phyloP scores from a whole-genome alignment of 2,888 invertebrate genomes.

The Tachina fera region DNA sequence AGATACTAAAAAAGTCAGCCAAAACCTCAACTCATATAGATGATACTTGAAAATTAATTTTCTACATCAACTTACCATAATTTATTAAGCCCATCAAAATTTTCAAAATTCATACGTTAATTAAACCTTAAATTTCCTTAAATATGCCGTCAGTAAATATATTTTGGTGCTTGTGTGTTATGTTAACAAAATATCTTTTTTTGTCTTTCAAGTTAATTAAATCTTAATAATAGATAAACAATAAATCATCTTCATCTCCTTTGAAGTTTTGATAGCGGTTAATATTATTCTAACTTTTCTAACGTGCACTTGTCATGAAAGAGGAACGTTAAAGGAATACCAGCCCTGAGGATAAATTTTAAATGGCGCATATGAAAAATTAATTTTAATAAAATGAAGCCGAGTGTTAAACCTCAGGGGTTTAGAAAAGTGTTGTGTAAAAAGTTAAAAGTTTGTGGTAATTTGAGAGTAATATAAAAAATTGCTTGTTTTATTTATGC shows the following conservation, averaged over 20 bases:
- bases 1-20: no score
- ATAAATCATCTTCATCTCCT: background rate
- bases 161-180: no score
- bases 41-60: no score
- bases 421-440: slow-evolving; percentile 31
- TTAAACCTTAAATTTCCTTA: no score
- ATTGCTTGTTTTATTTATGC: background rate
- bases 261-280: background rate
- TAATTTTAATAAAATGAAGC: slow-evolving; percentile 41
- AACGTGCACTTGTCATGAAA: background rate
- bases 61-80: no score
- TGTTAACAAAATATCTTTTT: no score
- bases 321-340: slow-evolving; percentile 2
- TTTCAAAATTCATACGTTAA: no score
- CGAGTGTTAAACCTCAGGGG: slow-evolving; percentile 59
- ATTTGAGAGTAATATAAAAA: slow-evolving; percentile 30
- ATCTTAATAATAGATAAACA: background rate
- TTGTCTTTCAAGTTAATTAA: no score
- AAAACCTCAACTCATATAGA: no score
- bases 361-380: slow-evolving; percentile 54
- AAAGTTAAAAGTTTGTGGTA: slow-evolving; percentile 34
- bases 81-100: no score
- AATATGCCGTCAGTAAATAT: no score
- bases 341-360: slow-evolving; percentile 27
- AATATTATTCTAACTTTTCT: background rate